Conservation (phyloP, 2,888 invertebrate genomes). For the Eumerus sabulonum region DNA sequence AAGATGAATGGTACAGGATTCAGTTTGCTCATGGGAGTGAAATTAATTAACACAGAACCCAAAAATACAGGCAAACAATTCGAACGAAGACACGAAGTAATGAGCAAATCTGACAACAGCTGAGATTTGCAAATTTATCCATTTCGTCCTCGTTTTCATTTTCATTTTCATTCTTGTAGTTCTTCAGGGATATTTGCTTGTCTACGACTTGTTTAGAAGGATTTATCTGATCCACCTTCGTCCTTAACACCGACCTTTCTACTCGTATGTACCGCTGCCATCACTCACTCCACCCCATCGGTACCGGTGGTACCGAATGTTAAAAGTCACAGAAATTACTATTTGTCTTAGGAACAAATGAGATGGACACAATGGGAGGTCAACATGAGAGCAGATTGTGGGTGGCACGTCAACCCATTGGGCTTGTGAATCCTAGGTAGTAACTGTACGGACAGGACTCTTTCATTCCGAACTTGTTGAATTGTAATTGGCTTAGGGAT, state of each 20-base stretch:
- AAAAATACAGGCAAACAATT: constrained; percentile 58
- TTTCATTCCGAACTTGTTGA: constrained; percentile 58
- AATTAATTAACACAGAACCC: constrained; percentile 64
- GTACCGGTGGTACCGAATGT: constrained; percentile 14
- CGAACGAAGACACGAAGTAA: constrained; percentile 2
- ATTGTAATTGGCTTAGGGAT: constrained; percentile 63
- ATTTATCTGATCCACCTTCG: constrained; percentile 40
- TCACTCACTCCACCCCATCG: too few relatives aligned
- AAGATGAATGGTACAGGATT: constrained; percentile 26
- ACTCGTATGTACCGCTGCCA: too few relatives aligned
- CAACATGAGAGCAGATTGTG: constrained; percentile 1
- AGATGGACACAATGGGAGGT: constrained; percentile 45
- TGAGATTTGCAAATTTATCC: constrained; percentile 64
- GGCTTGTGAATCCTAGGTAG: constrained; percentile 20
- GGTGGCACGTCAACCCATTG: background rate
- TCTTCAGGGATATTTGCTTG: constrained; percentile 58
- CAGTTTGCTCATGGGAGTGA: constrained; percentile 60
- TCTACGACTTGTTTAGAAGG: constrained; percentile 40
- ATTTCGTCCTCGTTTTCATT: constrained; percentile 24
- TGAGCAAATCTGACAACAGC: constrained; percentile 53
- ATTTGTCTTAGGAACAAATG: constrained; percentile 48
- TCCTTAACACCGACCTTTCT: too few relatives aligned
- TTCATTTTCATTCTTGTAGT: too few relatives aligned
- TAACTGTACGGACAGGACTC: constrained; percentile 19
- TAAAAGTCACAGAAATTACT: constrained; percentile 65